Base-by-base conservation (phyloP, 1,140 invertebrate species). In the Thrips palmi region DNA sequence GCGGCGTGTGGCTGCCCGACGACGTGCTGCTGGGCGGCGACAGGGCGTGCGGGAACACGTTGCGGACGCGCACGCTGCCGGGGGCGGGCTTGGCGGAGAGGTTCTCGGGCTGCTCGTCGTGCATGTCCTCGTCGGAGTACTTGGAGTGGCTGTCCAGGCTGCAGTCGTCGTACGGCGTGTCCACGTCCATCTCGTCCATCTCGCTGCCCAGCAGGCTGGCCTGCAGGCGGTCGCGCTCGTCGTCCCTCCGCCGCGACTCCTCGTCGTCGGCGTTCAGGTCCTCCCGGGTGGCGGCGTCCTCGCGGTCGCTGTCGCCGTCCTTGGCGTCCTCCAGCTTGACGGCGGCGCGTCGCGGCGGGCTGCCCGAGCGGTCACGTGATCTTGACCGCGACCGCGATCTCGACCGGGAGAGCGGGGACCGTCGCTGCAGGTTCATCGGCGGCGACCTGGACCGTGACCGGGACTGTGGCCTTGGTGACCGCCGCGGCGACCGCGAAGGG, bases 141-240 rank as follows among this genome's bases (percentile, higher is more conserved):
- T 72, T 73, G n/a, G n/a, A n/a, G n/a, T n/a, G n/a, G 45, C 74
- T 80, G 43, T 77, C 75, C 56, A 75, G 71, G 51, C 75, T 78
- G 56, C 74, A 77, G 48, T 79, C 76, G 45, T 79, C 76, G 51
- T 76, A 77, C 1, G 67, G 63, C 3, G 64, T n/a, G n/a, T n/a
- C n/a, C n/a, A n/a, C n/a, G n/a, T n/a, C n/a, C n/a, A n/a, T n/a
- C n/a, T n/a, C n/a, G n/a, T n/a, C n/a, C n/a, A n/a, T n/a, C n/a
- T n/a, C n/a, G n/a, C n/a, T n/a, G n/a, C n/a, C n/a, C n/a, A n/a
- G n/a, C n/a, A n/a, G 63, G 11, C 71, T 70, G 1, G 70, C 71
- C 4, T 67, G 59, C 40, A 58, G 62, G 44, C 57, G 49, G 37
- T 60, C 53, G 3, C 12, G 40, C 12, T 54, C 42, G 1, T 59